Evolutionary conservation across 2,113 vertebrate species (phyloP).

Genomic region (Montifringilla adamsi): DNA sequence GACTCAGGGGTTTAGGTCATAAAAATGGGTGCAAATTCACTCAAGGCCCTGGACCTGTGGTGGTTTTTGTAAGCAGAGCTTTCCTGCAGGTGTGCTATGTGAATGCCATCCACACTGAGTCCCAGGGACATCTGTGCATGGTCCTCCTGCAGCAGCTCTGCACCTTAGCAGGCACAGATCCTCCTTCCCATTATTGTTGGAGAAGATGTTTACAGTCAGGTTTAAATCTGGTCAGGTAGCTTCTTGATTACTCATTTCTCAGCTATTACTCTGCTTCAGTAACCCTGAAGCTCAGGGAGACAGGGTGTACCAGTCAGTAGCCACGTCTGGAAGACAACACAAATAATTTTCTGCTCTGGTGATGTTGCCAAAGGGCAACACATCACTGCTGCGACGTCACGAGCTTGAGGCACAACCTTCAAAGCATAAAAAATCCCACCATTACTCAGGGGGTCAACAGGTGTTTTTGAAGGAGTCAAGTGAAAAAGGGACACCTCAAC

Average conservation of each 20-base stretch:
- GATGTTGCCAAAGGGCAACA: constrained; percentile 6
- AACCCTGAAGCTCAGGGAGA: not conserved
- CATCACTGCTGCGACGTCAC: not conserved
- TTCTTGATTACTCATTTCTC: constrained; percentile 57
- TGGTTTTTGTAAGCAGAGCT: not conserved
- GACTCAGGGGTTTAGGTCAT: not conserved
- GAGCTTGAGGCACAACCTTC: not conserved
- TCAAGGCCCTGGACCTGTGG: not conserved
- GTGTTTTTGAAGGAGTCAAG: not conserved
- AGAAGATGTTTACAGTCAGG: constrained; percentile 9
- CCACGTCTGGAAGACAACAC: not conserved
- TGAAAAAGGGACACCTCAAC: not conserved
- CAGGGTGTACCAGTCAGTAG: not conserved
- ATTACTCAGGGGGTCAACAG: not conserved
- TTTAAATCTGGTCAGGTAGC: constrained; percentile 40
- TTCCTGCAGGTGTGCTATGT: not conserved
- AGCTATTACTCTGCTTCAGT: constrained; percentile 45
- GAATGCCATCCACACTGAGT: not conserved
- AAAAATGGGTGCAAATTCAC: not conserved
- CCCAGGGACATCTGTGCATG: not conserved
- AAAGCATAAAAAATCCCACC: not conserved
- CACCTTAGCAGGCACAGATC: not conserved
- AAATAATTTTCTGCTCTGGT: not conserved
- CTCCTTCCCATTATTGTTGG: not conserved
- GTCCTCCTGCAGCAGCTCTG: not conserved